Conservation (phyloP, 2,113 vertebrate species). For the Anguilla rostrata region DNA sequence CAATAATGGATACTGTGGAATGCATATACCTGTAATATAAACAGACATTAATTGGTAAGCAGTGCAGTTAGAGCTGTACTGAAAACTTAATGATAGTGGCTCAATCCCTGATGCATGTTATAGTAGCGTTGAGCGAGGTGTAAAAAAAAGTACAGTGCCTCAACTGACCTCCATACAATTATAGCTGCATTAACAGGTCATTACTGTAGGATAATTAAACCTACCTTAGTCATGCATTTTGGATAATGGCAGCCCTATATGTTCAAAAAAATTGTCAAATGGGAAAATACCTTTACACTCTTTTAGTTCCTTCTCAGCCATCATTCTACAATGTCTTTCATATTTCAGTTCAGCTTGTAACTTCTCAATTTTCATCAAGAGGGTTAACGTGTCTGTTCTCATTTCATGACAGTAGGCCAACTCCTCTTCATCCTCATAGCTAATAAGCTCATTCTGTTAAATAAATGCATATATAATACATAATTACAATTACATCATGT, state of each 20-base stretch:
- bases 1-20: neutral
- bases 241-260: too few relatives aligned
- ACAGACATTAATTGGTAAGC: neutral
- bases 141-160: neutral
- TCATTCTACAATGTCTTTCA: slow-evolving; percentile 63
- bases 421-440: slow-evolving; percentile 57
- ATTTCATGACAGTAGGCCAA: slow-evolving; percentile 48
- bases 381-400: slow-evolving; percentile 68
- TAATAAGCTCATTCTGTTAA: slow-evolving; percentile 50
- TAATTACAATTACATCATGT: neutral
- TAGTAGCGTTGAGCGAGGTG: neutral
- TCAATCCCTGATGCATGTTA: neutral
- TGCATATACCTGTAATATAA: neutral
- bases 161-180: neutral
- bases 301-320: slow-evolving; percentile 64
- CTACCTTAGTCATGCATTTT: neutral
- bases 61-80: neutral
- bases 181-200: neutral
- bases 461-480: neutral
- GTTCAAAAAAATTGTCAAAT: neutral
- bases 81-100: neutral
- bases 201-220: neutral
- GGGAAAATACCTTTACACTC: slow-evolving; percentile 61
- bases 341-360: slow-evolving; percentile 68
- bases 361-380: slow-evolving; percentile 70